phyloP scores from a whole-genome alignment of 2,113 vertebrate species.

The Lipotes vexillifer region DNA sequence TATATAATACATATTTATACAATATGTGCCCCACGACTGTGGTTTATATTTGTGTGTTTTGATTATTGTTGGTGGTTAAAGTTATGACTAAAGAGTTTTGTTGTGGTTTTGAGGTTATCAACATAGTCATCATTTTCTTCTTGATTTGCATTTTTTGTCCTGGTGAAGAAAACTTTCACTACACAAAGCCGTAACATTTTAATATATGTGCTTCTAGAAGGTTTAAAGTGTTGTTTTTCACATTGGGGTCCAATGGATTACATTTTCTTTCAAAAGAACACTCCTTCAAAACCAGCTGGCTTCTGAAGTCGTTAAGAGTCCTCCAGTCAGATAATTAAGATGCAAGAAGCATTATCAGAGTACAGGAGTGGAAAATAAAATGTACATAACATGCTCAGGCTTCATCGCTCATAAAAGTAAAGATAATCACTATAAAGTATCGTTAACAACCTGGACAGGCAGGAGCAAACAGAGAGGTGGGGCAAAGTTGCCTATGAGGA shows the following conservation, averaged over 20 bases:
- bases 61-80: not conserved
- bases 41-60: not conserved
- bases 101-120: not conserved
- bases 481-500: not conserved
- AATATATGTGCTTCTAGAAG: not conserved
- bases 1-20: not conserved
- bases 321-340: not conserved
- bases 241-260: fast-evolving
- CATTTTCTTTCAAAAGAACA: not conserved
- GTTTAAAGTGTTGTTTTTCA: not conserved
- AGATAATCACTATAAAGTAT: not conserved
- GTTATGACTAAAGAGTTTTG: not conserved
- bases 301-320: not conserved
- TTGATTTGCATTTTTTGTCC: not conserved
- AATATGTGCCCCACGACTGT: no score
- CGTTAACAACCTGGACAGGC: not conserved
- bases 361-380: not conserved
- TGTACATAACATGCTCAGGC: fast-evolving
- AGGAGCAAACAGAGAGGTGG: fast-evolving
- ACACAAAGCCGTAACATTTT: not conserved
- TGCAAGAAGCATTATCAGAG: not conserved
- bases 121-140: not conserved
- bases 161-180: not conserved
- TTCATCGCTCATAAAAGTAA: not conserved
- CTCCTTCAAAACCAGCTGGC: not conserved